These are phyloP conservation scores for Thalassoma bifasciatum DNA, from an alignment of 2,113 vertebrate species.

Conservation along the genomic window DNA sequence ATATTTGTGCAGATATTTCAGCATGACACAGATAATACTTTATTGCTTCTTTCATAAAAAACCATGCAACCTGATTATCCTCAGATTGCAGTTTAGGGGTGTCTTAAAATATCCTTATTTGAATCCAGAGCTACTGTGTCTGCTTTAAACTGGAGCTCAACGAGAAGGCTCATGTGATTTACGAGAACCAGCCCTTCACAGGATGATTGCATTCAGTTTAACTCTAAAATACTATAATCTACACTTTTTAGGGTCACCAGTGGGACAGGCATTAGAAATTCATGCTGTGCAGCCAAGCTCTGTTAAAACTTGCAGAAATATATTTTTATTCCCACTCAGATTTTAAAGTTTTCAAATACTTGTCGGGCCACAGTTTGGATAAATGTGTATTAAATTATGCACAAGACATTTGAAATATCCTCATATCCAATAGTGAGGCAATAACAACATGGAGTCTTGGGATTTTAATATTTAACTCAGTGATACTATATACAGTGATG, in stretches of 20 bases:
- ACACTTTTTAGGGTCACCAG: neutral
- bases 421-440: neutral
- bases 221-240: neutral
- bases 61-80: neutral
- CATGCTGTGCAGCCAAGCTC: neutral
- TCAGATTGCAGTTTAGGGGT: neutral
- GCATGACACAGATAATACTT: neutral
- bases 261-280: conserved; percentile 4
- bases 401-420: conserved; percentile 11
- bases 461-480: conserved; percentile 3
- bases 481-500: neutral
- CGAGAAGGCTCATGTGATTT: neutral
- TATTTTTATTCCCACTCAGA: neutral
- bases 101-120: neutral
- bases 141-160: too few species aligned
- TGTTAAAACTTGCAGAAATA: neutral
- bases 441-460: neutral
- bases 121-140: too few species aligned
- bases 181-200: neutral
- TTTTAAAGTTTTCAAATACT: neutral
- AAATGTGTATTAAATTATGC: neutral
- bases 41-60: neutral
- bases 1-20: neutral
- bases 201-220: neutral
- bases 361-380: neutral